A percentile compares a stretch with the other conserved stretches of the same genome.
These are phyloP conservation scores for Sternarchorhynchus goeldii DNA, from an alignment of 2,797 vertebrate genomes.

Conservation along the genomic window DNA sequence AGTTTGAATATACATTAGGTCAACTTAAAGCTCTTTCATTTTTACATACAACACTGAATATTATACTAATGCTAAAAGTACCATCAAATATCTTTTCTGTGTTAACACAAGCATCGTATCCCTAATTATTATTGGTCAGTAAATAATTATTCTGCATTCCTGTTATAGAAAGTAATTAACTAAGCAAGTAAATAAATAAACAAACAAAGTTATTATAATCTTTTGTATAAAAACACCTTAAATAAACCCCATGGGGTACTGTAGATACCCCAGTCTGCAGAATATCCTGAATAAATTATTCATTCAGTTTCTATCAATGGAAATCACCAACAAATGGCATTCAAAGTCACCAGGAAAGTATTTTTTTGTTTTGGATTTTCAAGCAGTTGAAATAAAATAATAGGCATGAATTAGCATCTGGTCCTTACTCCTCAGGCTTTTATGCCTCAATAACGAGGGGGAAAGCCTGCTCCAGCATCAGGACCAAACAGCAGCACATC, in stretches of 20 bases:
- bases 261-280: neutral
- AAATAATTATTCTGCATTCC: too few species aligned
- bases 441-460: neutral
- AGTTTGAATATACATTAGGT: too few species aligned
- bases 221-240: too few species aligned
- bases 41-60: too few species aligned
- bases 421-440: neutral
- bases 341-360: conserved; percentile 21
- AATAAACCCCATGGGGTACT: neutral
- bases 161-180: neutral
- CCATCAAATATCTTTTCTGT: neutral
- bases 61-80: too few species aligned
- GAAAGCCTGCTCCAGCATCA: conserved; percentile 9
- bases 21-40: too few species aligned
- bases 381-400: neutral
- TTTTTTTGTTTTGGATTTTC: neutral
- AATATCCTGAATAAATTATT: neutral
- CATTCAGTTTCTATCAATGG: neutral
- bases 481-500: neutral
- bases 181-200: too few species aligned
- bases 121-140: neutral
- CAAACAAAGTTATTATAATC: too few species aligned
- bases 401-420: neutral
- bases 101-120: neutral
- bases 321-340: conserved; percentile 14